phyloP scores from a whole-genome alignment of 1,140 invertebrate genomes.

The Listronotus oregonensis region DNA sequence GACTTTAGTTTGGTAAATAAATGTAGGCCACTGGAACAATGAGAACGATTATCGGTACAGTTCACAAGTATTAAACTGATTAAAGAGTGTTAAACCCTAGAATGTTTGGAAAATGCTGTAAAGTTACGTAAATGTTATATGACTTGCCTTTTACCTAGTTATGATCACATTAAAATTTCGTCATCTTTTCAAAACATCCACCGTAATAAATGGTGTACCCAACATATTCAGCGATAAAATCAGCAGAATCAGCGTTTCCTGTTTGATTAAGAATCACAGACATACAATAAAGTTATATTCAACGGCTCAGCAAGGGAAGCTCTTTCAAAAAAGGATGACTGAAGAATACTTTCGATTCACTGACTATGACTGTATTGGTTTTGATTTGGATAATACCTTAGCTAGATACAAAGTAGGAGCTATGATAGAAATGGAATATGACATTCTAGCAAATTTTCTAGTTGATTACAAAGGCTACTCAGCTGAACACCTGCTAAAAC shows the following conservation, averaged over 20 bases:
- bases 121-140: no score
- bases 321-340: neutral
- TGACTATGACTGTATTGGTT: constrained; percentile 79
- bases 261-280: neutral
- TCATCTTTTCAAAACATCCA: neutral
- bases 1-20: no score
- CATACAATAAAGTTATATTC: neutral
- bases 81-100: no score
- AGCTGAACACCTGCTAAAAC: constrained; percentile 58
- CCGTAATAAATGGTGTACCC: no score
- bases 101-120: no score
- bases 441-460: constrained; percentile 66
- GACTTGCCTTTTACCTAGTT: neutral
- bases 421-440: constrained; percentile 68
- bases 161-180: neutral
- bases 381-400: constrained; percentile 80
- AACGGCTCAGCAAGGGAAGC: neutral
- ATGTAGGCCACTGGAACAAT: no score
- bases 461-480: constrained; percentile 68
- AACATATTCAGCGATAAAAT: neutral
- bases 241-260: neutral
- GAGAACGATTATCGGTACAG: no score
- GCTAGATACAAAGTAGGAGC: constrained; percentile 70
- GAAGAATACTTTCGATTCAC: constrained; percentile 58
- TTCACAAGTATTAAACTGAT: no score